Base-by-base conservation (phyloP, 1,140 invertebrate genomes). In the Drosophila azteca region DNA sequence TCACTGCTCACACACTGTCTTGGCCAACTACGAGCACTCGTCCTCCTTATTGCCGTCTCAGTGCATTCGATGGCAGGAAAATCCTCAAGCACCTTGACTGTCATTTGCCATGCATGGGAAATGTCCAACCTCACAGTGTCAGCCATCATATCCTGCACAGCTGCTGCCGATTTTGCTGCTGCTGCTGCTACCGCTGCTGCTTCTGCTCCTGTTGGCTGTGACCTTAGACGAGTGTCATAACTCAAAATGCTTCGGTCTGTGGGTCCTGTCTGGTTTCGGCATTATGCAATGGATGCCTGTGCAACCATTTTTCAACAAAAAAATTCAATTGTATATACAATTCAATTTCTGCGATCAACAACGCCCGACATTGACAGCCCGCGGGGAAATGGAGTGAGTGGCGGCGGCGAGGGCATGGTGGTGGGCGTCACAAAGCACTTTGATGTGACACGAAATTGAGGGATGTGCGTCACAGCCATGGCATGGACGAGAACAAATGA, bases 331-430 rank as follows among this genome's bases (percentile, higher is more conserved):
- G 82, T 59, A 76, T 66, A 78, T 72, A 81, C 78, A 81, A 87
- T 87, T 87, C 82, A 87, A 82, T 87, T 87, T 85, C 64, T 87
- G 78, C 76, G 82, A 87, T 85, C 74, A 87, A 75, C 74, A 71
- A 72, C 74, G 62, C 44, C 44, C 66, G 41, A 63, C 74, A 79
- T 68, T 87, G 82, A 82, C 66, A 81, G 82, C 53, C 75, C 53
- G 22, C 15, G 31, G 55, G 61, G 24, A 64, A 54, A 41, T 49
- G 24, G 22, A 17, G 31, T 7, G 43, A 17, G 9, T 46, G 9
- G 24, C 17, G 17, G 17, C 0, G 17, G 17, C 17, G 17, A 1
- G 1, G 35, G 15, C 24, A n/a, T n/a, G n/a, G n/a, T n/a, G 52
- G 11, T 8, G 20, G 2, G 54, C 45, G 43, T 72, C 57, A 61